Conservation (phyloP, 2,797 vertebrate genomes). For the Staurois parvus region DNA sequence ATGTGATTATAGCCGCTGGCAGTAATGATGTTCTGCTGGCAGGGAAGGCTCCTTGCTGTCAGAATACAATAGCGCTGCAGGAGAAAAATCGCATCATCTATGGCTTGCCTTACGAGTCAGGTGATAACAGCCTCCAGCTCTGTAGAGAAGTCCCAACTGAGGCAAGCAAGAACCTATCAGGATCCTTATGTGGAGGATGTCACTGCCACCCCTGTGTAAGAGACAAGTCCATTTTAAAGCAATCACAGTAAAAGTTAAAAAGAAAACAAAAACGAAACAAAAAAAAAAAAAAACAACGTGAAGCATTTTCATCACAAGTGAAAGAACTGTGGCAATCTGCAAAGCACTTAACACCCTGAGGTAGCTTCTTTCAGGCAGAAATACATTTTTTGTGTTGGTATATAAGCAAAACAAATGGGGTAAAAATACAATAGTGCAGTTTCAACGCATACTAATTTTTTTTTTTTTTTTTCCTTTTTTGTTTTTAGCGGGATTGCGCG, state of each 20-base stretch:
- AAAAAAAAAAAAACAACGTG: conserved; percentile 55
- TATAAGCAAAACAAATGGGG: conserved; percentile 69
- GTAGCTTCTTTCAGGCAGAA: conserved; percentile 81
- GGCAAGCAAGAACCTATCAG: not conserved
- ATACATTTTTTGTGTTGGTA: conserved; percentile 69
- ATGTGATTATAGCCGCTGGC: too few species aligned
- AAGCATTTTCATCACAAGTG: conserved; percentile 73
- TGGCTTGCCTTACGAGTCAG: too few species aligned
- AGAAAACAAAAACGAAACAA: not conserved
- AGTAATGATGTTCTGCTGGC: too few species aligned
- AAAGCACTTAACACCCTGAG: conserved; percentile 82
- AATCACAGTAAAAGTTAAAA: conserved; percentile 62
- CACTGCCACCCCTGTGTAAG: not conserved
- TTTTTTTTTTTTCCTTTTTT: not conserved
- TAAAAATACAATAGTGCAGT: conserved; percentile 69
- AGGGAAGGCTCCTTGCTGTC: too few species aligned
- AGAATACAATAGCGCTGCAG: too few species aligned
- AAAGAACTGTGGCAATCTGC: conserved; percentile 69
- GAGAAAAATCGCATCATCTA: too few species aligned
- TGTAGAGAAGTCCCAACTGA: not conserved
- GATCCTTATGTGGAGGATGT: not conserved
- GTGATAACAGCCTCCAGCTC: not conserved
- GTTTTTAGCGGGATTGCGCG: conserved; percentile 63
- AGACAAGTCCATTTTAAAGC: conserved; percentile 59
- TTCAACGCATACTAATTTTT: not conserved